These are phyloP conservation scores for Corvus cornix DNA, from an alignment of 2,113 vertebrate genomes.

Conservation along the genomic window DNA sequence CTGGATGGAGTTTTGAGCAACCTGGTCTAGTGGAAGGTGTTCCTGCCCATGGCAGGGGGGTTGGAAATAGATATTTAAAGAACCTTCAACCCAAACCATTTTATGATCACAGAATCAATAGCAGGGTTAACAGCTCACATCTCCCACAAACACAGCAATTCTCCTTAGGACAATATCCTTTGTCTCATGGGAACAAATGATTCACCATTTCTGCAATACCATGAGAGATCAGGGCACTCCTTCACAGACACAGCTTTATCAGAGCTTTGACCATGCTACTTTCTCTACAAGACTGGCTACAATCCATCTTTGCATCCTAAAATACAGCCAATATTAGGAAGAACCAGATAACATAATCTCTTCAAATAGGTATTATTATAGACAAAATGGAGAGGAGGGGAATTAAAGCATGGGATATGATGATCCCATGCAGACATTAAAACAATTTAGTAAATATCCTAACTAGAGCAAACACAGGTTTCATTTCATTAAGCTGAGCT, in stretches of 20 bases:
- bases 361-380: background rate
- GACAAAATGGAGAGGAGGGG: rapidly evolving
- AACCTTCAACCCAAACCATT: background rate
- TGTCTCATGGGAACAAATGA: background rate
- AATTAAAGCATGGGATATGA: background rate
- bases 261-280: background rate
- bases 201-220: background rate
- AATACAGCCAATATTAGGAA: background rate
- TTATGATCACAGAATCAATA: background rate
- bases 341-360: background rate
- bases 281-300: background rate
- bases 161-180: background rate
- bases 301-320: background rate
- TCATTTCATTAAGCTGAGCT: background rate
- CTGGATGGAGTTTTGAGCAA: background rate
- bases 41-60: rapidly evolving
- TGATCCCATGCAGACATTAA: background rate
- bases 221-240: background rate
- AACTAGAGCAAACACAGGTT: background rate
- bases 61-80: background rate
- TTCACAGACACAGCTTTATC: background rate
- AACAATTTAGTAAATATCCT: background rate
- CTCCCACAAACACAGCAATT: background rate
- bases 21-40: background rate
- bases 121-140: background rate